Base-by-base conservation (phyloP, 2,113 vertebrate species). In the Oceanites oceanicus region DNA sequence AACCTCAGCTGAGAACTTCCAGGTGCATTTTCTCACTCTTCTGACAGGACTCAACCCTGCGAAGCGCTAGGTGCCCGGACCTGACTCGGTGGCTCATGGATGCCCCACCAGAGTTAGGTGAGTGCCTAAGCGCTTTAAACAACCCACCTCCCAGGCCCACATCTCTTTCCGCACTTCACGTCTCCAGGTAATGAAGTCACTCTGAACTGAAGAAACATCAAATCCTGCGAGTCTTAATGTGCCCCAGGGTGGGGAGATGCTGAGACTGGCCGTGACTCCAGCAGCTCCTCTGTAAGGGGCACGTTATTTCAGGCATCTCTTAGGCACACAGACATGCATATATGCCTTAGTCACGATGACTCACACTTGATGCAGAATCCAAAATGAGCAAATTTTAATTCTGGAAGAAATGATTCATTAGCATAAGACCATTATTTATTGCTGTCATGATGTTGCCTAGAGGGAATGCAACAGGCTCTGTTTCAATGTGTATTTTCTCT, bases 191-290 rank as follows among this genome's bases (percentile, higher is more conserved):
- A 42, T 13, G 20, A 30, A 29, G 34, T 45, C 16, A 16, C 42
- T 25, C 67, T 8, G 49, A 26, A 2, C 23, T 10, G 42, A 15
- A 30, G 36, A 49, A 45, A 25, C 32, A 7, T 0, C 47, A 26
- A 11, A 11, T 3, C 27, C 40, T 9, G 19, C 0, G 0, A 32
- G 63, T 34, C 19, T 34, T 22, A 0, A 16, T 0, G 40, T 10
- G 29, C 17, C 59, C 47, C 23, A 1, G 34, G 76, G 5, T 5
- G 14, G 53, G 76, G 22, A 36, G 52, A 3, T 9, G 52, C 45
- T 45, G 77, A 9, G 22, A 8, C 30, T 8, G 42, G 47, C 49
- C 0, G 0, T 21, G 52, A 21, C 45, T 45, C 49, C 45, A 55
- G 78, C 77, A 74, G 93, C 44, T 25, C 44, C 11, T 20, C 76